Evolutionary conservation across 1,140 invertebrate genomes (phyloP).

Genomic region (Drosophila nasuta): DNA sequence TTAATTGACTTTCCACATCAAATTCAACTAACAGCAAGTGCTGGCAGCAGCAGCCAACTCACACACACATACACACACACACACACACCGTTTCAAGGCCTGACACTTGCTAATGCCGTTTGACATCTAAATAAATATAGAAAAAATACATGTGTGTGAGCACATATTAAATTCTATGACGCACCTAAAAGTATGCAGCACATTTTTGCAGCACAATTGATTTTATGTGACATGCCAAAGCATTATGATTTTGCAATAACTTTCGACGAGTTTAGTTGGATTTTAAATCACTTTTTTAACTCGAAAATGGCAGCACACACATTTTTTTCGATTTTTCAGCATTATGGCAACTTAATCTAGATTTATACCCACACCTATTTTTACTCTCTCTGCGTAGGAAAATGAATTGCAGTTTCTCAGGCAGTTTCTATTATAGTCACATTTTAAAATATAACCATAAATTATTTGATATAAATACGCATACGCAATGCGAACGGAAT

Average conservation of each 20-base stretch:
- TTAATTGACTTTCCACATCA: conserved; percentile 67
- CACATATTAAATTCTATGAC: not conserved
- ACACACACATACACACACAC: not conserved
- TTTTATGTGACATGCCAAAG: not conserved
- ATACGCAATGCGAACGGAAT: conserved; percentile 22
- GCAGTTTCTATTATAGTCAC: not conserved
- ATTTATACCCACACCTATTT: too few relatives aligned
- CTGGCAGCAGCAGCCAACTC: conserved; percentile 38
- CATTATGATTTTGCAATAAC: not conserved
- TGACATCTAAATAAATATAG: conserved; percentile 1
- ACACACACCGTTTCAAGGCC: not conserved
- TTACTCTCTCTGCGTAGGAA: not conserved
- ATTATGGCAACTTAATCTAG: too few relatives aligned
- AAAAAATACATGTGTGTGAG: not conserved
- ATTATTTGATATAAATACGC: conserved; percentile 1
- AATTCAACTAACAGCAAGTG: conserved; percentile 22
- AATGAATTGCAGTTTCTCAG: not conserved
- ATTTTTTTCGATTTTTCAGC: too few relatives aligned
- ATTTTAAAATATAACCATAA: not conserved
- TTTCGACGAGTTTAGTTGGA: not conserved
- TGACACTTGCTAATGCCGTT: conserved; percentile 38
- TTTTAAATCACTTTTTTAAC: not conserved
- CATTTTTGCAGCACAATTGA: too few relatives aligned
- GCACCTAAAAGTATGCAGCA: not conserved
- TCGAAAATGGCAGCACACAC: too few relatives aligned